A percentile compares a stretch with the other conserved stretches of the same genome.
Evolutionary conservation across 2,113 vertebrate genomes (phyloP).

Genomic region (Haemorhous mexicanus): DNA sequence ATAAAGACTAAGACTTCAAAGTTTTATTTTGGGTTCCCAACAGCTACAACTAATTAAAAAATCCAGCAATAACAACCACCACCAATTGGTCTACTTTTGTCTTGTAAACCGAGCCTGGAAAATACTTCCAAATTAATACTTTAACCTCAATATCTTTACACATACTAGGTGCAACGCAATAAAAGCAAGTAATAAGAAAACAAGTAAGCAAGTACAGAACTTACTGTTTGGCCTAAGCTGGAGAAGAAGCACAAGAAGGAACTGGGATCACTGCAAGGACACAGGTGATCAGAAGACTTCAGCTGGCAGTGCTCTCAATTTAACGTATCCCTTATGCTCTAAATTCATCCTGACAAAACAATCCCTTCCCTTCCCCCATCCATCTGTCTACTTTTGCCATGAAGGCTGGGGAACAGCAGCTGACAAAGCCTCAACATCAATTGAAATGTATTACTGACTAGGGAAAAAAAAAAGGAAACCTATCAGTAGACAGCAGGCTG

Average conservation of each 20-base stretch:
- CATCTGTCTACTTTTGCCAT: slow-evolving; percentile 12
- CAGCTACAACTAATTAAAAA: neutral
- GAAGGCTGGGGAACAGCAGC: neutral
- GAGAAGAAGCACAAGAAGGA: neutral
- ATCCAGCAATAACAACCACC: neutral
- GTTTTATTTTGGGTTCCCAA: slow-evolving; percentile 50
- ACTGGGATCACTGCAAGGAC: neutral
- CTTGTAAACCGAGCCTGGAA: neutral
- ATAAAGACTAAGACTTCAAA: slow-evolving; percentile 2
- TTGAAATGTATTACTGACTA: neutral
- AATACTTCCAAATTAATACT: neutral
- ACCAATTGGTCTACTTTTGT: neutral
- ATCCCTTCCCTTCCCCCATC: neutral
- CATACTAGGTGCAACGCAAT: neutral
- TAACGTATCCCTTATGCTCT: neutral
- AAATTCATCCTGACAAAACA: slow-evolving; percentile 15
- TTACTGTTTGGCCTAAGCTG: neutral
- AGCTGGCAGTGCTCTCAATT: neutral
- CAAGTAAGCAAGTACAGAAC: neutral
- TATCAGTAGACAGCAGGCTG: neutral
- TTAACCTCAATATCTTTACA: neutral
- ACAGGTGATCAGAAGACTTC: neutral
- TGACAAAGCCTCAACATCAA: neutral
- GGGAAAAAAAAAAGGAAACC: neutral
- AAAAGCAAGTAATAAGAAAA: neutral